Percentiles rank a stretch among this genome's conserved stretches.
Evolutionary conservation across 2,888 invertebrate species (phyloP).

Genomic region (Eupithecia centaureata): DNA sequence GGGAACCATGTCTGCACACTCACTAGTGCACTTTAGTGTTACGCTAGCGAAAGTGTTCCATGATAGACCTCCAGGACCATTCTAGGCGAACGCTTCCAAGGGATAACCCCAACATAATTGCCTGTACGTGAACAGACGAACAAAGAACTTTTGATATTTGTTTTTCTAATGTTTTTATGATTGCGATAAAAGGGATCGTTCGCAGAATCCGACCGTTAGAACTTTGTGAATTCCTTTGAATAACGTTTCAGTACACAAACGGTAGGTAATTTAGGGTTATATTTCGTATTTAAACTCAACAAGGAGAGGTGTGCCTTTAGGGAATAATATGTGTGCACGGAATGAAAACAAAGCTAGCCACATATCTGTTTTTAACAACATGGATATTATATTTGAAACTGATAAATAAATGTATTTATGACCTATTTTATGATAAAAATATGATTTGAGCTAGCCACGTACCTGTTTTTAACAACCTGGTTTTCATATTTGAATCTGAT

Average conservation of each 20-base stretch:
- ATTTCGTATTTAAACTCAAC: constrained; percentile 42
- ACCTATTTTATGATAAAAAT: too few relatives aligned
- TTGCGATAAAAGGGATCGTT: constrained; percentile 45
- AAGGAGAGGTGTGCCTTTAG: constrained; percentile 40
- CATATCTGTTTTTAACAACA: neutral
- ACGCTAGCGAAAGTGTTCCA: neutral
- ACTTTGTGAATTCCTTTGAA: constrained; percentile 35
- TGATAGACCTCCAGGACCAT: constrained; percentile 14
- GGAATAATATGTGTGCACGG: constrained; percentile 15
- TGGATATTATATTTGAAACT: neutral
- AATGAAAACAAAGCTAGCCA: neutral
- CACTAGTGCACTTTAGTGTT: neutral
- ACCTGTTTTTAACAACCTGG: too few relatives aligned
- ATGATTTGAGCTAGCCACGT: too few relatives aligned
- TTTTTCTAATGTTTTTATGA: constrained; percentile 48
- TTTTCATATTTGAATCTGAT: too few relatives aligned
- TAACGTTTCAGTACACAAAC: constrained; percentile 37
- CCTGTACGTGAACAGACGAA: constrained; percentile 43
- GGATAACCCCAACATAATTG: constrained; percentile 46
- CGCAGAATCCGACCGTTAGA: constrained; percentile 39
- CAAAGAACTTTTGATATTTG: constrained; percentile 45
- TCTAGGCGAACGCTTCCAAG: constrained; percentile 41
- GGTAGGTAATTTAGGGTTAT: constrained; percentile 13
- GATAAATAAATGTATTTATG: neutral
- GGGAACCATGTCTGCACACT: too few relatives aligned